Evolutionary conservation across 2,888 invertebrate genomes (phyloP).

Genomic region (Chaitophorus viminalis): DNA sequence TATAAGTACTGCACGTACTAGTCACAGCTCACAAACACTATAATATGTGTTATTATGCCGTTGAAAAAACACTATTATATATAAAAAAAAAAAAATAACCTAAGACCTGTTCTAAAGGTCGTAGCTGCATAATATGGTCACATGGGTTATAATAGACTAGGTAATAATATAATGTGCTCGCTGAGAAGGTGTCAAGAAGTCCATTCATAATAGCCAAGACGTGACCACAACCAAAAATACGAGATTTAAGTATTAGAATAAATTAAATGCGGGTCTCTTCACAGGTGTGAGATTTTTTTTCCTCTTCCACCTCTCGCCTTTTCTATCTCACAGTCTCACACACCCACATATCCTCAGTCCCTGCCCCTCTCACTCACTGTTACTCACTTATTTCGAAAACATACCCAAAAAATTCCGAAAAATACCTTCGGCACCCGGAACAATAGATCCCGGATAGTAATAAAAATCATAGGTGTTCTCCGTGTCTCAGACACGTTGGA

Average conservation of each 20-base stretch:
- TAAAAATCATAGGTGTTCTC: constrained; percentile 57
- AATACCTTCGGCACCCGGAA: constrained; percentile 36
- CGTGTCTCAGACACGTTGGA: constrained; percentile 56
- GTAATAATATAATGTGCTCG: constrained; percentile 49
- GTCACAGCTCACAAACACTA: constrained; percentile 2
- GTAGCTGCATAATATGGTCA: constrained; percentile 31
- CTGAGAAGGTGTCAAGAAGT: constrained; percentile 61
- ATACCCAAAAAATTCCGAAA: constrained; percentile 51
- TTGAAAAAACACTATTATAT: constrained; percentile 47
- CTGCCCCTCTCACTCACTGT: neutral
- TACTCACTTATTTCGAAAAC: neutral
- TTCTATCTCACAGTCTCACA: neutral
- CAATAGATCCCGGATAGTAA: constrained; percentile 40
- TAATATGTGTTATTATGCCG: constrained; percentile 28
- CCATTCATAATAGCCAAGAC: constrained; percentile 59
- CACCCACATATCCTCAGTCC: neutral
- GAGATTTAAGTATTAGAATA: constrained; percentile 58
- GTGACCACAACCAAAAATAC: constrained; percentile 57
- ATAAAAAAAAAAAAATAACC: constrained; percentile 25
- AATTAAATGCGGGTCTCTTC: constrained; percentile 58
- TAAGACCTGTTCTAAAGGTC: constrained; percentile 58
- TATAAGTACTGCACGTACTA: neutral
- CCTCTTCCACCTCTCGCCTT: neutral
- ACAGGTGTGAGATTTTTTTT: constrained; percentile 55
- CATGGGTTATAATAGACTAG: constrained; percentile 47